Conservation (phyloP, 2,888 invertebrate genomes). For the Rotaria sp. region DNA sequence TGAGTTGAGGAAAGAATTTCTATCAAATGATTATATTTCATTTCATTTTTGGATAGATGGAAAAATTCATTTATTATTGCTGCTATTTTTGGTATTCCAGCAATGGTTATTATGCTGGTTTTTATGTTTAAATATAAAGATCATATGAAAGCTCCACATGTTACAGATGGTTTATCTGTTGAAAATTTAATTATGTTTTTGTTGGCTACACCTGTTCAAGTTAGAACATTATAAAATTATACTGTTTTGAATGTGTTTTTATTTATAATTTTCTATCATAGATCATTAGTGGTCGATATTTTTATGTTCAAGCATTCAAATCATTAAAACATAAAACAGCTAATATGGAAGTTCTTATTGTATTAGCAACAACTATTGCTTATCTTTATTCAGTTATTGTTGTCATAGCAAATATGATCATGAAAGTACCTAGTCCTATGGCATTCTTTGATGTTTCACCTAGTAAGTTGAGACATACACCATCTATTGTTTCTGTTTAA, state of each 20-base stretch:
- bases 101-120: slow-evolving; percentile 88
- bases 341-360: slow-evolving; percentile 97
- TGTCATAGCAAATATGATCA: slow-evolving; percentile 69
- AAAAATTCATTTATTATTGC: slow-evolving; percentile 83
- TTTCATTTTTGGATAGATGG: slow-evolving; percentile 61
- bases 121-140: slow-evolving; percentile 66
- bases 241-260: neutral
- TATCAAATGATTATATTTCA: neutral
- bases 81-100: slow-evolving; percentile 83
- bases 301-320: slow-evolving; percentile 85
- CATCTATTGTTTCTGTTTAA: neutral
- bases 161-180: slow-evolving; percentile 75
- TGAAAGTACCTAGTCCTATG: slow-evolving; percentile 75
- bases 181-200: slow-evolving; percentile 88
- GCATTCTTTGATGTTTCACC: slow-evolving; percentile 99
- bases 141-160: neutral
- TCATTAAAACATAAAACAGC: slow-evolving; percentile 81
- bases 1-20: neutral
- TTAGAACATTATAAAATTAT: slow-evolving; percentile 48
- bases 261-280: neutral
- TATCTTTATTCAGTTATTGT: slow-evolving; percentile 79
- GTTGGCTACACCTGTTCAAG: slow-evolving; percentile 88
- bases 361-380: slow-evolving; percentile 90
- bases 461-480: slow-evolving; percentile 52
- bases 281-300: slow-evolving; percentile 79